Evolutionary conservation across 1,140 invertebrate genomes (phyloP), one percentile per base, ranked within the genome.

Genomic region (Batillaria attramentaria): DNA sequence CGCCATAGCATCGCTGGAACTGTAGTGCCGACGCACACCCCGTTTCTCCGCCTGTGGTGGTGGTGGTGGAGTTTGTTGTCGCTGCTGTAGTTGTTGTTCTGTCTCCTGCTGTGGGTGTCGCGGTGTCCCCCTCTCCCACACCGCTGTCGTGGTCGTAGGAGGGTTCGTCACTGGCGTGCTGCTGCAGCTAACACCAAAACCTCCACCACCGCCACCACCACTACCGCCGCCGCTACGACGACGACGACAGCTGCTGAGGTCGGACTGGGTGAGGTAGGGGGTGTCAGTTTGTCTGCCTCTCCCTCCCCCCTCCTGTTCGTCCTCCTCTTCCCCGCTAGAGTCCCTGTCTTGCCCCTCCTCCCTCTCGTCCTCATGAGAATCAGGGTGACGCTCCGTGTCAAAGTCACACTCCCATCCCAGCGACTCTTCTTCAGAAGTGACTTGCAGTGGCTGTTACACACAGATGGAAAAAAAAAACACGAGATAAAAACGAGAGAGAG

Each of bases 1-100:
- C 68, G 68, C 68, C 68, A 70, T 70, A 41, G 68, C 68, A 42
- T 70, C 68, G 37, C 68, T 70, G 68, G 68, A 70, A 24, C 68
- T 70, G 68, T 41, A 42, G 68, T 70, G 68, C n/a, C 68, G 68
- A 35, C 68, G 18, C 8, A 70, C 68, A n/a, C 35, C 68, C 31
- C 68, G 37, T 18, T 16, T 20, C 2, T 39, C n/a, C 24, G 46
- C 20, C 16, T 35, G 65, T 28, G 28, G 65, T 1, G 28, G 65
- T 16, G 5, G 65, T 33, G 24, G 37, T 16, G 28, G 65, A 4
- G 28, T 28, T 65, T 65, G 60, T 35, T 68, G 65, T 35, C 37
- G 65, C 68, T 33, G 24, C 68, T 37, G 35, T 35, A 18, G 35
- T 33, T 33, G 35, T 33, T 33, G 35, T 13, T 33, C 20, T n/a